Percentiles rank a stretch among this genome's conserved stretches.
Evolutionary conservation across 2,113 vertebrate genomes (phyloP).

Genomic region (Marcusenius ussheri): DNA sequence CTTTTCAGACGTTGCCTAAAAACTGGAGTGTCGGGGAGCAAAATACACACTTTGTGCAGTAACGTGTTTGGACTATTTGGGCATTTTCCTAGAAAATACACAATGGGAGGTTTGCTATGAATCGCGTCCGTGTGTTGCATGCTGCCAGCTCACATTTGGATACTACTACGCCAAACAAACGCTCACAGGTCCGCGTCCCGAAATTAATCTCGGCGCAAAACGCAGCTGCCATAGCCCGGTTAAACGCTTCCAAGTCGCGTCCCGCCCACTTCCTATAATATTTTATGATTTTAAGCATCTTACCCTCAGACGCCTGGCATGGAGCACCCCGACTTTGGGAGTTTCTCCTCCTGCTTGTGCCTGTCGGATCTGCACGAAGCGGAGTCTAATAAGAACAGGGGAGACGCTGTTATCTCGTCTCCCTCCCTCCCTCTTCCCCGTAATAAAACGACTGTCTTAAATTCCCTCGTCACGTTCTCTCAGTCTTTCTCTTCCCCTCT

Average conservation of each 20-base stretch:
- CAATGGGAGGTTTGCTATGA: background rate
- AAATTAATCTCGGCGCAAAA: background rate
- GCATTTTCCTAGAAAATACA: background rate
- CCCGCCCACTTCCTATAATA: background rate
- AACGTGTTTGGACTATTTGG: background rate
- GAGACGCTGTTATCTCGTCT: background rate
- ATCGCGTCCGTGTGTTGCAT: background rate
- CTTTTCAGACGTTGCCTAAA: background rate
- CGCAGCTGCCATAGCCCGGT: background rate
- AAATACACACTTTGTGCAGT: background rate
- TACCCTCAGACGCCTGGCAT: background rate
- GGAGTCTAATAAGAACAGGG: slow-evolving; percentile 12
- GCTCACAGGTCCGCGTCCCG: background rate
- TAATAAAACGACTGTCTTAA: slow-evolving; percentile 18
- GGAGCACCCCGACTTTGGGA: background rate
- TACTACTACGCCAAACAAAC: background rate
- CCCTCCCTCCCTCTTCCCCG: slow-evolving; percentile 1
- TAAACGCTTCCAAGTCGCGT: background rate
- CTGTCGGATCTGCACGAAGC: background rate
- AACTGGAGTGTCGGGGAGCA: background rate
- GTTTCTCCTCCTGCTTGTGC: background rate
- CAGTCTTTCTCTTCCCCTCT: background rate
- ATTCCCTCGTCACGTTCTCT: slow-evolving; percentile 4
- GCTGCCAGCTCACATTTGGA: background rate
- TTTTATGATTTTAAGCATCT: background rate